phyloP scores from a whole-genome alignment of 2,113 vertebrate species.

The Ophthalmolycus amberensis region DNA sequence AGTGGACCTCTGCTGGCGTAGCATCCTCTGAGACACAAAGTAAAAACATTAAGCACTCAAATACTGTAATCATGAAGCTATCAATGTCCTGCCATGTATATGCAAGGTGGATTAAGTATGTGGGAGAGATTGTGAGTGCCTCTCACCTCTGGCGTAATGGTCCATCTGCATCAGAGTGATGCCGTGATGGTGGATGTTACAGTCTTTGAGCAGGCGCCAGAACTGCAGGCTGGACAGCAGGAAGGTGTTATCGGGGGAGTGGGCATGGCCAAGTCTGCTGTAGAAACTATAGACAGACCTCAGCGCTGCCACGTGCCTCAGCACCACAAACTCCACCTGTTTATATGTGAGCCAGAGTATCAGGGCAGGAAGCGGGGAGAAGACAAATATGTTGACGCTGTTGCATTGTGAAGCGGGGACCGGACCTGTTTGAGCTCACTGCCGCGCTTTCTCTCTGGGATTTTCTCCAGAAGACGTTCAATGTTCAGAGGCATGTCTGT shows the following conservation, averaged over 20 bases:
- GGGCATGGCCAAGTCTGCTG: conserved; percentile 84
- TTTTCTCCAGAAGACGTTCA: conserved; percentile 73
- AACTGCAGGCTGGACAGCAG: conserved; percentile 88
- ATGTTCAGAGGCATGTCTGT: conserved; percentile 83
- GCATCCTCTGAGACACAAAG: conserved; percentile 65
- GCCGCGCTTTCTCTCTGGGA: conserved; percentile 74
- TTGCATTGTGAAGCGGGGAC: accelerated
- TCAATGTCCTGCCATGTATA: background rate
- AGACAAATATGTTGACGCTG: background rate
- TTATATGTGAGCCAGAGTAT: background rate
- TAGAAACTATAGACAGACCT: conserved; percentile 89
- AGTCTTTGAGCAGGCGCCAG: conserved; percentile 94
- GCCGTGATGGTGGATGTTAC: conserved; percentile 83
- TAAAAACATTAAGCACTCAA: background rate
- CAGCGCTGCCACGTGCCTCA: conserved; percentile 83
- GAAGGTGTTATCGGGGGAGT: conserved; percentile 82
- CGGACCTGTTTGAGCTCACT: conserved; percentile 87
- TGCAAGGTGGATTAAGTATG: background rate
- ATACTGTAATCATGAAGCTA: background rate
- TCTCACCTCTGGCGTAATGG: conserved; percentile 80
- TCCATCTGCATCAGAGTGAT: conserved; percentile 86
- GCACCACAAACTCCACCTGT: conserved; percentile 87
- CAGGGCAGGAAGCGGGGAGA: background rate
- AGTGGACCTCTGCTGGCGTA: conserved; percentile 77
- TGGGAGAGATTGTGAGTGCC: background rate